Conservation (phyloP, 2,113 vertebrate genomes). For the Indicator maculatus region DNA sequence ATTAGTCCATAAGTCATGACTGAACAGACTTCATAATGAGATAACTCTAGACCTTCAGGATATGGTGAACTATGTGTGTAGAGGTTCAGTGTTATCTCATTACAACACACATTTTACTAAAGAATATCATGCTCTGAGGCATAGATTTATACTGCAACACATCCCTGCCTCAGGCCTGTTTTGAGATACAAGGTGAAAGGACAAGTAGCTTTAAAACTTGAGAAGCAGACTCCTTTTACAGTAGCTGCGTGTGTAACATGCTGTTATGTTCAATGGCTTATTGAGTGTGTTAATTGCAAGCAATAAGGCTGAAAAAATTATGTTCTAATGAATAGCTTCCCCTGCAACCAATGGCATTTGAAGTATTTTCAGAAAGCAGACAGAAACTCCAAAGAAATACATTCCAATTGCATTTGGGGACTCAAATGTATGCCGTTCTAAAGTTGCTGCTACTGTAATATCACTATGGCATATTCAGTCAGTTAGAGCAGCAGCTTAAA, state of each 20-base stretch:
- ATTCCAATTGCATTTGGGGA: not conserved
- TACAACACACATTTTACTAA: constrained; percentile 30
- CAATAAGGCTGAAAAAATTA: not conserved
- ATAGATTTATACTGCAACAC: not conserved
- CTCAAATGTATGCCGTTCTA: not conserved
- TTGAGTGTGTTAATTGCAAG: not conserved
- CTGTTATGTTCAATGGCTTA: not conserved
- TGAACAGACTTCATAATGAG: not conserved
- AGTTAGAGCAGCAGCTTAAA: not conserved
- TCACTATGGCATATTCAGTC: not conserved
- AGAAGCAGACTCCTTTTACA: constrained; percentile 4
- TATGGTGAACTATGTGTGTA: not conserved
- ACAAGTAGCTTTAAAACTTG: constrained; percentile 20
- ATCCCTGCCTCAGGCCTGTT: not conserved
- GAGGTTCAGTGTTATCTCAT: constrained; percentile 14
- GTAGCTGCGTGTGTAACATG: not conserved
- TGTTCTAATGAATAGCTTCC: not conserved
- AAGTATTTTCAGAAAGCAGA: not conserved
- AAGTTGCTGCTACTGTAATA: not conserved
- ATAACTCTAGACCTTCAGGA: not conserved
- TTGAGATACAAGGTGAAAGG: not conserved
- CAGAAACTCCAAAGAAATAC: not conserved
- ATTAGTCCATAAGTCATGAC: not conserved
- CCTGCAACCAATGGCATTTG: not conserved
- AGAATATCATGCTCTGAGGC: not conserved